Evolutionary conservation across 2,888 invertebrate species (phyloP), one percentile per base, ranked within the genome.

Genomic region (Apoderus coryli): DNA sequence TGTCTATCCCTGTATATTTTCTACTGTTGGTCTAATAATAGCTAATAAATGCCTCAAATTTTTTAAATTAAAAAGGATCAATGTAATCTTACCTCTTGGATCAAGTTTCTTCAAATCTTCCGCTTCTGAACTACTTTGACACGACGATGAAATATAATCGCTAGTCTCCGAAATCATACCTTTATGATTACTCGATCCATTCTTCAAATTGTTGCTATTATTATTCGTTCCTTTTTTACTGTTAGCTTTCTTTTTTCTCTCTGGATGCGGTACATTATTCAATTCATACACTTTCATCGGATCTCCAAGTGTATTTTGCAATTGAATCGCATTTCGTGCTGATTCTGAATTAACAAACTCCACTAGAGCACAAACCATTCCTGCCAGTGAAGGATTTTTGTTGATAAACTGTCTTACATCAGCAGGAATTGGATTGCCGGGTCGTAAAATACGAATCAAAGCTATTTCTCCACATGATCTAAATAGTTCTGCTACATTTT

Each of bases 401-500:
- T 81, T 80, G 47, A 88, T 76, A 54, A 89, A 86, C 55, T 84
- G 85, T 33, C 89, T 72, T 12, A 90, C 81, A 59, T 92, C 90
- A 3, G 85, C 79, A 2, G 92, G 90, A 30, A 88, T 76, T 6
- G 86, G 77, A 59, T 85, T 85, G 22, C 90, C 89, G 0, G 90
- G 89, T 31, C 82, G 67, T 25, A 92, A 63, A 37, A 92, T 81
- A 33, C 92, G 68, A 30, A 93, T 81, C 19, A 89, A 61, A 3
- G 85, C 82, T 24, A 93, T 88, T 54, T 88, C 88, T 3, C 92
- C 92, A 52, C 86, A 90, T 30, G 71, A 66, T 7, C 78, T 74
- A 60, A 93, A 92, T 38, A 90, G 59, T 51, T 89, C 82, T 1
- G 89, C 88, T n/a, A 92, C 85, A 44, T 76, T 77, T 57, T 92